phyloP scores from a whole-genome alignment of 1,140 invertebrate genomes.

The Bradynema listronoti region DNA sequence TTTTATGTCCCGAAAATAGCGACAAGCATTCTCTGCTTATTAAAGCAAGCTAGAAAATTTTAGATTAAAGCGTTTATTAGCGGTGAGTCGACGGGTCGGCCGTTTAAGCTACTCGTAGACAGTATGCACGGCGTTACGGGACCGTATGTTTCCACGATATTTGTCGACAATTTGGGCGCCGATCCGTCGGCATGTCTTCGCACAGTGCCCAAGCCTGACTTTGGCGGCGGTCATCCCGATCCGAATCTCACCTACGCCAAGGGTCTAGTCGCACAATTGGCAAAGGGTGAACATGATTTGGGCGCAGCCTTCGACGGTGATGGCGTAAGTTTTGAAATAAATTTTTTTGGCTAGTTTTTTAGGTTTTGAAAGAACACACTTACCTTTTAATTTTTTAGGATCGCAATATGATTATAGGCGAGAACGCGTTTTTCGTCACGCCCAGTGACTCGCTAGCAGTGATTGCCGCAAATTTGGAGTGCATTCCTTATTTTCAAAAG shows the following conservation, averaged over 20 bases:
- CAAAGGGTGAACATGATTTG: conserved; percentile 76
- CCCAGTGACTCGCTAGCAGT: conserved; percentile 95
- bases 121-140: conserved; percentile 94
- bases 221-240: conserved; percentile 90
- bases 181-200: conserved; percentile 27
- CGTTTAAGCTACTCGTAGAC: conserved; percentile 81
- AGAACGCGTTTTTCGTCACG: conserved; percentile 92
- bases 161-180: conserved; percentile 76
- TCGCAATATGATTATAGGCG: conserved; percentile 92
- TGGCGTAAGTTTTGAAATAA: conserved; percentile 65
- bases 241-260: conserved; percentile 94
- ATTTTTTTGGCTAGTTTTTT: neutral
- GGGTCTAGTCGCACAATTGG: conserved; percentile 69
- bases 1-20: too few relatives aligned
- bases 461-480: conserved; percentile 78
- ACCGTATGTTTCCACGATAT: conserved; percentile 83
- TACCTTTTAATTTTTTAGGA: conserved; percentile 63
- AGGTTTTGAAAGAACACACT: conserved; percentile 23
- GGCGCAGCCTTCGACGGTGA: conserved; percentile 98
- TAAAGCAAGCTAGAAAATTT: too few relatives aligned
- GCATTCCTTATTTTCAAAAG: conserved; percentile 86
- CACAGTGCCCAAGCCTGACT: conserved; percentile 68
- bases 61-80: conserved; percentile 72
- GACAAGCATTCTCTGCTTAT: too few relatives aligned
- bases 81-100: conserved; percentile 63